These are phyloP conservation scores for Clarias gariepinus DNA, from an alignment of 2,113 vertebrate species.

Conservation along the genomic window DNA sequence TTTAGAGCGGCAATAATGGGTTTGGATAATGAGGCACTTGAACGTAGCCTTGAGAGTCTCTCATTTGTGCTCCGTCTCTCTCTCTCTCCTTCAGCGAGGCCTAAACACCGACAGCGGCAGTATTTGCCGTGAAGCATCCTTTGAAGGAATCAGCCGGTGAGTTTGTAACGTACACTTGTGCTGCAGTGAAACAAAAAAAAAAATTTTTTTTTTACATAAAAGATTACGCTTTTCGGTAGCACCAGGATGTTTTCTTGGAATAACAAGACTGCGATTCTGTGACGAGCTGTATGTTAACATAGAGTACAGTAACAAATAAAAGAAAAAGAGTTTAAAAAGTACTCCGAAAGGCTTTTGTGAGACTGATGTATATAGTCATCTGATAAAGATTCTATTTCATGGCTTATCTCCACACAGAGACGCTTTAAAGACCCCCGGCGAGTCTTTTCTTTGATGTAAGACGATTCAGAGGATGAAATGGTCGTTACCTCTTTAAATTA, in stretches of 20 bases:
- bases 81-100: constrained; percentile 64
- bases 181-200: background rate
- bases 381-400: background rate
- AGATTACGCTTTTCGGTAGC: no score
- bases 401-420: background rate
- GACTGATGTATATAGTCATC: background rate
- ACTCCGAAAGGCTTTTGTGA: no score
- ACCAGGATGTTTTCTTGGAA: background rate
- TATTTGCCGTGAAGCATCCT: constrained; percentile 85
- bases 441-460: background rate
- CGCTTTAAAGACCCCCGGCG: background rate
- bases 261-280: background rate
- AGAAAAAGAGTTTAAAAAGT: background rate
- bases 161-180: constrained; percentile 57
- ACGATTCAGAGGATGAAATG: background rate
- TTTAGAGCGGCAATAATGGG: constrained; percentile 9
- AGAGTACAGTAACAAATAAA: background rate
- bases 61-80: background rate
- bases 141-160: constrained; percentile 93
- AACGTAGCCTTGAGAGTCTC: background rate
- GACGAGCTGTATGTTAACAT: background rate
- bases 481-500: background rate
- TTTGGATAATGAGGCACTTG: constrained; percentile 27
- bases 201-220: no score
- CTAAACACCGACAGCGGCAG: constrained; percentile 90